These are phyloP conservation scores for Musca vetustissima DNA, from an alignment of 1,140 invertebrate species.

Conservation along the genomic window DNA sequence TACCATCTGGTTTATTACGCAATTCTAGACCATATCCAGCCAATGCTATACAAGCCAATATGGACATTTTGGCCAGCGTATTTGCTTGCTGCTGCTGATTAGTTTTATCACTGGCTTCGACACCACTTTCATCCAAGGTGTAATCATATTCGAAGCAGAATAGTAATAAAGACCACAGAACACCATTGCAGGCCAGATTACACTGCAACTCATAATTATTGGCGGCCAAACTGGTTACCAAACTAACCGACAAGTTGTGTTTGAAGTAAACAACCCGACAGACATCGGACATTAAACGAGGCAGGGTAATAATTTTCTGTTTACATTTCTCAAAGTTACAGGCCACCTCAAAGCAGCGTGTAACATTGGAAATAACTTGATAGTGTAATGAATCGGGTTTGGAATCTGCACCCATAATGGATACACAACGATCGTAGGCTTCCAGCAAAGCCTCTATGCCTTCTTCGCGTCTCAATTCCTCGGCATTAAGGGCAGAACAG, in stretches of 20 bases:
- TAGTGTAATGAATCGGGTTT: constrained; percentile 81
- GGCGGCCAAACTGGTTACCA: constrained; percentile 54
- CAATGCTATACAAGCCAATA: constrained; percentile 80
- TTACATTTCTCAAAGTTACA: constrained; percentile 91
- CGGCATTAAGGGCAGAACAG: constrained; percentile 96
- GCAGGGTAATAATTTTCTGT: constrained; percentile 83
- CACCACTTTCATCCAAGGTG: constrained; percentile 95
- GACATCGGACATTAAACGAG: constrained; percentile 83
- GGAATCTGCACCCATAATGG: constrained; percentile 78
- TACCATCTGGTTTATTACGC: constrained; percentile 35
- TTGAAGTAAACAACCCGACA: constrained; percentile 83
- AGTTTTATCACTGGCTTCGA: constrained; percentile 78
- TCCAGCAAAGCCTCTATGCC: constrained; percentile 87
- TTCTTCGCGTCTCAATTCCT: constrained; percentile 91
- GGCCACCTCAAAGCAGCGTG: constrained; percentile 90
- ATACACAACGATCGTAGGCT: constrained; percentile 89
- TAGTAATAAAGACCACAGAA: constrained; percentile 88
- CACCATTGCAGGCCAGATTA: constrained; percentile 87
- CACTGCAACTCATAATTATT: constrained; percentile 77
- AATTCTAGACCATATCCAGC: constrained; percentile 65
- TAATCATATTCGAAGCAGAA: constrained; percentile 96
- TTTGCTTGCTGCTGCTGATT: constrained; percentile 92
- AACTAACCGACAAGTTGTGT: constrained; percentile 50
- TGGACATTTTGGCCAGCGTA: constrained; percentile 82
- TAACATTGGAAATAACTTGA: constrained; percentile 91